Conservation (phyloP, 2,888 invertebrate species). For the Rutpela maculata region DNA sequence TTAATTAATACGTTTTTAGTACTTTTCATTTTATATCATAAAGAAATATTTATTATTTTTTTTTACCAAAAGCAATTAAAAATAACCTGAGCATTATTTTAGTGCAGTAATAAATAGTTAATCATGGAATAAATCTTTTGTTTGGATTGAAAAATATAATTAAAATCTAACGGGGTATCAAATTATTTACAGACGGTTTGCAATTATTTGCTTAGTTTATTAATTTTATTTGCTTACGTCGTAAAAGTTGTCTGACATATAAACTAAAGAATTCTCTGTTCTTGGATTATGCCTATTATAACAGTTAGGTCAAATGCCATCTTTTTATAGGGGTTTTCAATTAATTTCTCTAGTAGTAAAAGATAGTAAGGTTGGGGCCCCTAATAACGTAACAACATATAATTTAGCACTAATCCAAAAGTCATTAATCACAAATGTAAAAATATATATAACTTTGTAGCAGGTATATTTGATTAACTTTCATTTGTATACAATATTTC, state of each 20-base stretch:
- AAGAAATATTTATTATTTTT: too few species aligned
- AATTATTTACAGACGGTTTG: neutral
- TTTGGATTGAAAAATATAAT: neutral
- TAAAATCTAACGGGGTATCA: neutral
- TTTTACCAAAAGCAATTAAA: too few species aligned
- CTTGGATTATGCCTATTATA: neutral
- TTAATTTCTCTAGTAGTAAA: neutral
- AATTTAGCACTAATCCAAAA: neutral
- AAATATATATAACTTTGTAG: neutral
- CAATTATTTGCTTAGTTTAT: neutral
- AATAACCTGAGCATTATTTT: too few species aligned
- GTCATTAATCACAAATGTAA: neutral
- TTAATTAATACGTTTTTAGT: too few species aligned
- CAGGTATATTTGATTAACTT: neutral
- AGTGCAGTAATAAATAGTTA: neutral
- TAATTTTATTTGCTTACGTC: neutral
- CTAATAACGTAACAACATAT: neutral
- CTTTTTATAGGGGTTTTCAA: neutral
- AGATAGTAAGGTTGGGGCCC: neutral
- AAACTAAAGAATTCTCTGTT: neutral
- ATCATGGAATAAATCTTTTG: neutral
- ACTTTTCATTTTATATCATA: too few species aligned
- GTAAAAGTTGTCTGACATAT: neutral
- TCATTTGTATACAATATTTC: neutral
- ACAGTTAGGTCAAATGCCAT: neutral